phyloP scores from a whole-genome alignment of 2,113 vertebrate genomes.

The Ranitomeya variabilis region DNA sequence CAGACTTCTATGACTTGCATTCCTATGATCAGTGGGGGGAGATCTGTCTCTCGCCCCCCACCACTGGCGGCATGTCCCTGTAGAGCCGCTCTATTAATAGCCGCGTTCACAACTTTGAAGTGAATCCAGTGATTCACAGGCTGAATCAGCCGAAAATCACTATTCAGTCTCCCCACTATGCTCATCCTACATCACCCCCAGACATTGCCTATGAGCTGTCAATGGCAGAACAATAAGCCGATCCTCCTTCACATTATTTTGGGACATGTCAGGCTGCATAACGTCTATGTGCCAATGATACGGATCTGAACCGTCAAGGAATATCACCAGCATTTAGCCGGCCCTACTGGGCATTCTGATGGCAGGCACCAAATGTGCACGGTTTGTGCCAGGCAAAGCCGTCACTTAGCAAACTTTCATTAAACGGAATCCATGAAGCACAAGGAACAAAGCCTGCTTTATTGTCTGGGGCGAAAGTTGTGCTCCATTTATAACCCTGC shows the following conservation, averaged over 20 bases:
- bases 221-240: conserved; percentile 64
- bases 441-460: background rate
- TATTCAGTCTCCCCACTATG: conserved; percentile 60
- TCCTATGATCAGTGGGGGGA: conserved; percentile 42
- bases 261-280: conserved; percentile 79
- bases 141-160: conserved; percentile 67
- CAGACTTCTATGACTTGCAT: no score
- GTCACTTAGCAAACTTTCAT: background rate
- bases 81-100: conserved; percentile 71
- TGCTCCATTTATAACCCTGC: conserved; percentile 40
- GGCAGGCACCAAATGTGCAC: no score
- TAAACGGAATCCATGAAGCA: background rate
- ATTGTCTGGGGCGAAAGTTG: conserved; percentile 42
- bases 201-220: conserved; percentile 61
- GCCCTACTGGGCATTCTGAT: no score
- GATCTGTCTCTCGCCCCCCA: background rate
- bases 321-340: conserved; percentile 46
- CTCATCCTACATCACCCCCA: conserved; percentile 66
- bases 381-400: no score
- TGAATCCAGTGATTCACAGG: conserved; percentile 64
- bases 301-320: conserved; percentile 3
- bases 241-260: conserved; percentile 73
- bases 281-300: conserved; percentile 62
- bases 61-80: conserved; percentile 55
- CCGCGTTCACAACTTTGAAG: conserved; percentile 64